Evolutionary conservation across 2,888 invertebrate species (phyloP).

Genomic region (Clivina fossor): DNA sequence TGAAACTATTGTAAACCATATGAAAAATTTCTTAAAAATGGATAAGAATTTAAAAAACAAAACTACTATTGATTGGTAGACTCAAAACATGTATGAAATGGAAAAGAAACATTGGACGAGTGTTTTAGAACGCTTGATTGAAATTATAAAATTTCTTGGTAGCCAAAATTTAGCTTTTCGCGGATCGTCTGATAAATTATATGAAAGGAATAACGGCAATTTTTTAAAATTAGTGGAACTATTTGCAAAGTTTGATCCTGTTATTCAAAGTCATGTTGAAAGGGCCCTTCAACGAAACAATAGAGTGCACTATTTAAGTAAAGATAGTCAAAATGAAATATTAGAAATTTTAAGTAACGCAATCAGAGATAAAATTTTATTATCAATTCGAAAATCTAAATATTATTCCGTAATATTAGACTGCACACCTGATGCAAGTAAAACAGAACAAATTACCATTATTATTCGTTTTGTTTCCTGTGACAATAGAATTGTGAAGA

Average conservation of each 20-base stretch:
- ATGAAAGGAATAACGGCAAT: constrained; percentile 35
- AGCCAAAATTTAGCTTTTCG: constrained; percentile 35
- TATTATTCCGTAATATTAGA: constrained; percentile 35
- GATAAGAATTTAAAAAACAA: constrained; percentile 27
- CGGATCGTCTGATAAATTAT: constrained; percentile 36
- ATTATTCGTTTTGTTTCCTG: constrained; percentile 34
- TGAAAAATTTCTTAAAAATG: constrained; percentile 31
- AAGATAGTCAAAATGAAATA: constrained; percentile 35
- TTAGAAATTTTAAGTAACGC: constrained; percentile 26
- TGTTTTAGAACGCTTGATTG: constrained; percentile 35
- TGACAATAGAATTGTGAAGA: constrained; percentile 25
- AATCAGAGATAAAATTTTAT: constrained; percentile 32
- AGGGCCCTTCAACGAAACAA: constrained; percentile 26
- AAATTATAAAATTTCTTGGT: constrained; percentile 35
- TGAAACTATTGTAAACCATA: constrained; percentile 26
- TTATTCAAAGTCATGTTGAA: constrained; percentile 36
- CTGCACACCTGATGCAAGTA: constrained; percentile 38
- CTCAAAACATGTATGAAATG: constrained; percentile 30
- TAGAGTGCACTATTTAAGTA: constrained; percentile 32
- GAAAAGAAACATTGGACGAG: constrained; percentile 34
- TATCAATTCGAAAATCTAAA: constrained; percentile 23
- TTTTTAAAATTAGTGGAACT: constrained; percentile 38
- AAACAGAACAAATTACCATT: constrained; percentile 39
- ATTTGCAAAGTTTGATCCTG: constrained; percentile 35
- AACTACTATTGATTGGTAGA: constrained; percentile 28